phyloP scores from a whole-genome alignment of 1,140 invertebrate species.

The Cotesia vestalis region DNA sequence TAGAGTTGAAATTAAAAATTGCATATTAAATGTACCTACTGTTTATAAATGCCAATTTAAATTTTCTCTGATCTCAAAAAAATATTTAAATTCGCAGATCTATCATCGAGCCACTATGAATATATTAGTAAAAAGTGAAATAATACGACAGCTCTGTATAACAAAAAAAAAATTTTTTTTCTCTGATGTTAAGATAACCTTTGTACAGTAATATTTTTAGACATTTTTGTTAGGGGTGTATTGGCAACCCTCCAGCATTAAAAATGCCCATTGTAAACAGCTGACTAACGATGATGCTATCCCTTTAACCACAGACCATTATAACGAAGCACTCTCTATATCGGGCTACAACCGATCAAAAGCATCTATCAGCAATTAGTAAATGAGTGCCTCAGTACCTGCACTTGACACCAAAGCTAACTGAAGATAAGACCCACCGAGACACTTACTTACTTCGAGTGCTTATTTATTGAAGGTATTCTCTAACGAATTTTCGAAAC shows the following conservation, averaged over 20 bases:
- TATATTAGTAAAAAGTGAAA: background rate
- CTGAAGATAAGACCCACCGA: slow-evolving; percentile 19
- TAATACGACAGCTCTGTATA: background rate
- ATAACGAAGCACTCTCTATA: slow-evolving; percentile 42
- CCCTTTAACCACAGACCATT: slow-evolving; percentile 25
- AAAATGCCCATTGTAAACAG: slow-evolving; percentile 18
- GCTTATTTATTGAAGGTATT: slow-evolving; percentile 22
- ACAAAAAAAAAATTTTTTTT: background rate
- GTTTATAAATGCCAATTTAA: background rate
- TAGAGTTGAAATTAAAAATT: slow-evolving; percentile 47
- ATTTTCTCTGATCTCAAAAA: background rate
- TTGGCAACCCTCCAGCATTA: slow-evolving; percentile 9
- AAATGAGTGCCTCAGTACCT: slow-evolving; percentile 42
- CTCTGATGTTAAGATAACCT: background rate
- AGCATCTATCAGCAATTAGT: slow-evolving; percentile 52
- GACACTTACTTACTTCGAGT: slow-evolving; percentile 1
- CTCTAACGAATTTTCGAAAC: background rate
- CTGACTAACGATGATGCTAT: slow-evolving; percentile 15
- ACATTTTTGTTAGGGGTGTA: background rate
- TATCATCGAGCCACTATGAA: background rate
- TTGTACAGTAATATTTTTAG: slow-evolving; percentile 2
- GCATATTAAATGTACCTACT: slow-evolving; percentile 38
- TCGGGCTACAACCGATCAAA: slow-evolving; percentile 25
- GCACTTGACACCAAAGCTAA: slow-evolving; percentile 37
- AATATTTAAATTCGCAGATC: background rate